These are phyloP conservation scores for Spodoptera littoralis DNA, from an alignment of 2,888 invertebrate species.

Conservation along the genomic window DNA sequence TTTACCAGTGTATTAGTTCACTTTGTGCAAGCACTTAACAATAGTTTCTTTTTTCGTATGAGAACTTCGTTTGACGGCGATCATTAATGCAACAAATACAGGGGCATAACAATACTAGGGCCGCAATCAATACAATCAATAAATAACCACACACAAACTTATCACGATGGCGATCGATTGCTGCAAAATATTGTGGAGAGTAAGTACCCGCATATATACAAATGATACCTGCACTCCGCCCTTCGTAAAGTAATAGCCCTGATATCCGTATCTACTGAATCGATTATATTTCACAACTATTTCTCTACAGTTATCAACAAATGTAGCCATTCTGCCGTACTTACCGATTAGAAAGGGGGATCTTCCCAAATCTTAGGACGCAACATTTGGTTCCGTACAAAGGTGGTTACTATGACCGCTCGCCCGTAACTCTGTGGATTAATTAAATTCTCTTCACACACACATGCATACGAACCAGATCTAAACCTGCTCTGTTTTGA, in stretches of 20 bases:
- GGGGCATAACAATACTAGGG: too few species aligned
- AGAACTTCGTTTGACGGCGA: too few species aligned
- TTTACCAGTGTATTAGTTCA: too few species aligned
- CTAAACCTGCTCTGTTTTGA: conserved; percentile 57
- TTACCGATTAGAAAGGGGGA: conserved; percentile 23
- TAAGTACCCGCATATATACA: too few species aligned
- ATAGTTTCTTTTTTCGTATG: too few species aligned
- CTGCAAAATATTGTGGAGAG: too few species aligned
- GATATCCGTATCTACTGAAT: conserved; percentile 8
- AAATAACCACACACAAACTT: too few species aligned
- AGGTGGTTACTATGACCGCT: conserved; percentile 62
- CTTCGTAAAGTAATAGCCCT: not conserved
- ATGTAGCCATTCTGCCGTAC: conserved; percentile 28
- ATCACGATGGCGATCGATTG: too few species aligned
- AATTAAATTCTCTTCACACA: conserved; percentile 73
- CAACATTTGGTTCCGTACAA: conserved; percentile 51
- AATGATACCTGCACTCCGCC: too few species aligned
- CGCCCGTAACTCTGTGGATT: conserved; percentile 67
- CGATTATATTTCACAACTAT: conserved; percentile 29
- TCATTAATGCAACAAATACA: too few species aligned
- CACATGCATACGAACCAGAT: conserved; percentile 48
- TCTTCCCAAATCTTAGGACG: conserved; percentile 56
- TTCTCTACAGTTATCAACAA: conserved; percentile 25
- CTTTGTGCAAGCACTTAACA: too few species aligned
- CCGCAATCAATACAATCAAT: too few species aligned